Evolutionary conservation across 2,797 vertebrate species (phyloP), one percentile per base, ranked within the genome.

Genomic region (Galago senegalensis): DNA sequence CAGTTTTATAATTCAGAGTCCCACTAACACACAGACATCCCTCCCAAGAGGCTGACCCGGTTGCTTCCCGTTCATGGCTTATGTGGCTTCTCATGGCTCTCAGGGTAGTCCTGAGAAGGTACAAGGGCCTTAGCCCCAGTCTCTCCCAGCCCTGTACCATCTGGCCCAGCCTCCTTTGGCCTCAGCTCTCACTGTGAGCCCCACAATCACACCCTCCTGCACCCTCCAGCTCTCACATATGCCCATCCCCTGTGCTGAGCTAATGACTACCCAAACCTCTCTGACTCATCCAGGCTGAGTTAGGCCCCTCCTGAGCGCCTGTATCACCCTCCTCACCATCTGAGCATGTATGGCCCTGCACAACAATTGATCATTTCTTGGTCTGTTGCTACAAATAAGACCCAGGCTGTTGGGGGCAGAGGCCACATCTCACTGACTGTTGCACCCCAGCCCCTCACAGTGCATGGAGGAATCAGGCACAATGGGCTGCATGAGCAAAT

Each of bases 71-170:
- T 29, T 25, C n/a, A n/a, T 2, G 4, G 61, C 17, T 29, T 61
- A 1, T 40, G 2, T 7, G 18, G 56, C 53, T 89, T 69, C 37
- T 23, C 5, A 0, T 3, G 27, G n/a, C 73, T 76, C 63, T 72
- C 72, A n/a, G 56, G 31, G n/a, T 2, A 4, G 20, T n/a, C 4
- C 72, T 46, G 53, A 56, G 53, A 18, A 16, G 14, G 17, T 18
- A 56, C 16, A 56, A 56, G 53, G 53, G 53, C 53, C 53, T 14
- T 70, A 31, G 9, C 31, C 72, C 65, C 23, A 16, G 63, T 25
- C 14, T 72, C 46, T 70, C 72, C 56, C 72, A 56, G 11, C 21
- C 43, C 31, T 46, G 10, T 18, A 2, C 65, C 16, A 0, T 67
- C n/a, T 25, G 27, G 25, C 27, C 53, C 20, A 12, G 0, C 37